A percentile compares a stretch with the other conserved stretches of the same genome.
phyloP scores from a whole-genome alignment of 2,797 vertebrate genomes.

The Syncerus caffer region DNA sequence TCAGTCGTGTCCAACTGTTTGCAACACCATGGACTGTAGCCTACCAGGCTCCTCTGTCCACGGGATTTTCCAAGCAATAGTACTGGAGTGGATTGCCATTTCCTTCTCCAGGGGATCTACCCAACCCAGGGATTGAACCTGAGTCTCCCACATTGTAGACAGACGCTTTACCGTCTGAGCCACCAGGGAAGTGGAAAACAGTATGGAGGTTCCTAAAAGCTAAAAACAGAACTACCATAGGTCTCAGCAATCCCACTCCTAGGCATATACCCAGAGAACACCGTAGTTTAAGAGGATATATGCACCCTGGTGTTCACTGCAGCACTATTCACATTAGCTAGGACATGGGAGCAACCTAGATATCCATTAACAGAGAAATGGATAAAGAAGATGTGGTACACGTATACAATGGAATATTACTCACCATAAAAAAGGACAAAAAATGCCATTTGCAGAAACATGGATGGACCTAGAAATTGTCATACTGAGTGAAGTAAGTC shows the following conservation, averaged over 20 bases:
- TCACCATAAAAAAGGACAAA: not conserved
- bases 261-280: not conserved
- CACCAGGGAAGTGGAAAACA: not conserved
- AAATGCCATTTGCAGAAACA: not conserved
- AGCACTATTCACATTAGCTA: not conserved
- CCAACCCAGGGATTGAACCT: too few relatives aligned
- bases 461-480: not conserved
- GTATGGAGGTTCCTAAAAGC: not conserved
- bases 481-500: not conserved
- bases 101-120: too few relatives aligned
- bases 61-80: too few relatives aligned
- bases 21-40: too few relatives aligned
- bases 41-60: too few relatives aligned
- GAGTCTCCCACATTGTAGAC: too few relatives aligned
- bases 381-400: not conserved
- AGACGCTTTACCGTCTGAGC: too few relatives aligned
- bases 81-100: too few relatives aligned
- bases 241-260: not conserved
- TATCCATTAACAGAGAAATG: not conserved
- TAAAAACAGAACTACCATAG: not conserved
- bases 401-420: not conserved
- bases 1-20: accelerated
- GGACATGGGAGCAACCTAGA: not conserved
- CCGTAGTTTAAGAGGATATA: not conserved
- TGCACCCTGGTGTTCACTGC: not conserved